Percentiles rank a stretch among this genome's conserved stretches.
phyloP scores from a whole-genome alignment of 2,888 invertebrate genomes.

The Pheosia tremula region DNA sequence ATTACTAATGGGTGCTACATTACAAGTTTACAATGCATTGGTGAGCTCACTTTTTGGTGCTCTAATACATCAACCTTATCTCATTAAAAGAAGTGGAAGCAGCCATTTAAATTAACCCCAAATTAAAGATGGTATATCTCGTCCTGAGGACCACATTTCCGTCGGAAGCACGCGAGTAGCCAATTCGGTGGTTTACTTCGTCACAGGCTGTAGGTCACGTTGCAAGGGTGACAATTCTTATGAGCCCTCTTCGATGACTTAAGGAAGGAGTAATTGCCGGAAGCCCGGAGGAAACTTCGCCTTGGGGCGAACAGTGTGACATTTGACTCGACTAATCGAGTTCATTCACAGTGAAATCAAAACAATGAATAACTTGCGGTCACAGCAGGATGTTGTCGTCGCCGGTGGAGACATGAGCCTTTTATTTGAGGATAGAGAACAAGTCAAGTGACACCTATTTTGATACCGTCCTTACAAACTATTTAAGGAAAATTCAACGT shows the following conservation, averaged over 20 bases:
- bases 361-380: constrained; percentile 71
- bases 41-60: not conserved
- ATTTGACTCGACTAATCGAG: constrained; percentile 80
- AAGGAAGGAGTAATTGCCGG: constrained; percentile 81
- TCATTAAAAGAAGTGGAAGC: constrained; percentile 35
- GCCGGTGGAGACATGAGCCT: constrained; percentile 25
- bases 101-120: constrained; percentile 48
- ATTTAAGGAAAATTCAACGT: not conserved
- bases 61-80: constrained; percentile 32
- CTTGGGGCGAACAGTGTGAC: constrained; percentile 75
- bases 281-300: constrained; percentile 73
- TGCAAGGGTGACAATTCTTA: constrained; percentile 67
- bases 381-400: constrained; percentile 70
- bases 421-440: constrained; percentile 17
- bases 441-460: constrained; percentile 4
- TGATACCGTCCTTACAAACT: not conserved
- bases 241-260: constrained; percentile 63
- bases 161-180: constrained; percentile 71
- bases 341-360: constrained; percentile 71
- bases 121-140: constrained; percentile 46
- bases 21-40: not conserved
- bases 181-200: constrained; percentile 68
- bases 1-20: not conserved
- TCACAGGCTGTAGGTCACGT: constrained; percentile 69
- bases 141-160: constrained; percentile 72